Conservation (phyloP, 2,888 invertebrate species). For the Zygogramma bicolorata region DNA sequence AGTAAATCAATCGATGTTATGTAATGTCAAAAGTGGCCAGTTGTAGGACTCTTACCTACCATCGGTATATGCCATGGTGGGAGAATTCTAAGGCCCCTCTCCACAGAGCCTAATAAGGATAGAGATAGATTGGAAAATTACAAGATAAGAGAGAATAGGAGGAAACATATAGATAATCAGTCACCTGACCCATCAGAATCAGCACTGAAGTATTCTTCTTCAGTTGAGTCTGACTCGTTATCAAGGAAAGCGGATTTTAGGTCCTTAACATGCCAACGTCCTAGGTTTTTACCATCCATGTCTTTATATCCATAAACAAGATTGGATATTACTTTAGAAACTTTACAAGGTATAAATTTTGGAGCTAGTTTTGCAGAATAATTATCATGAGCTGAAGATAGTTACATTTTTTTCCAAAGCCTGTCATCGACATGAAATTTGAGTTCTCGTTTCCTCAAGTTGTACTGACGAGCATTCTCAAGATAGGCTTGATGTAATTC, state of each 20-base stretch:
- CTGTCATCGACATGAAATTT: conserved; percentile 41
- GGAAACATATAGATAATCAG: background rate
- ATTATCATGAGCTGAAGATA: conserved; percentile 37
- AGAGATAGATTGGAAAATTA: background rate
- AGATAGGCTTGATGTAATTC: conserved; percentile 29
- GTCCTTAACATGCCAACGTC: conserved; percentile 45
- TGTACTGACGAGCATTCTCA: conserved; percentile 38
- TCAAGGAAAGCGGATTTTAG: conserved; percentile 19
- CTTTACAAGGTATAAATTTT: conserved; percentile 43
- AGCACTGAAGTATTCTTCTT: background rate
- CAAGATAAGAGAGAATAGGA: background rate
- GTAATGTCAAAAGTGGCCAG: too few relatives aligned
- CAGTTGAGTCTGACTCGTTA: background rate
- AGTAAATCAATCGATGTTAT: too few relatives aligned
- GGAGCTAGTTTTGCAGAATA: conserved; percentile 43
- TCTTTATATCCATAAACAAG: conserved; percentile 40
- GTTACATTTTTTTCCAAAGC: conserved; percentile 40
- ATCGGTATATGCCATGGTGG: too few relatives aligned
- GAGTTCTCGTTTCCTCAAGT: conserved; percentile 39
- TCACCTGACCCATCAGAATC: background rate
- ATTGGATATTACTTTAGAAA: conserved; percentile 38
- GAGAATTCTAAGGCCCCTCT: too few relatives aligned
- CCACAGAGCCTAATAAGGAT: too few relatives aligned
- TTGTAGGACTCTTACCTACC: too few relatives aligned
- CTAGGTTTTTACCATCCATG: conserved; percentile 37